Evolutionary conservation across 2,888 invertebrate species (phyloP).

Genomic region (Notodonta ziczac): DNA sequence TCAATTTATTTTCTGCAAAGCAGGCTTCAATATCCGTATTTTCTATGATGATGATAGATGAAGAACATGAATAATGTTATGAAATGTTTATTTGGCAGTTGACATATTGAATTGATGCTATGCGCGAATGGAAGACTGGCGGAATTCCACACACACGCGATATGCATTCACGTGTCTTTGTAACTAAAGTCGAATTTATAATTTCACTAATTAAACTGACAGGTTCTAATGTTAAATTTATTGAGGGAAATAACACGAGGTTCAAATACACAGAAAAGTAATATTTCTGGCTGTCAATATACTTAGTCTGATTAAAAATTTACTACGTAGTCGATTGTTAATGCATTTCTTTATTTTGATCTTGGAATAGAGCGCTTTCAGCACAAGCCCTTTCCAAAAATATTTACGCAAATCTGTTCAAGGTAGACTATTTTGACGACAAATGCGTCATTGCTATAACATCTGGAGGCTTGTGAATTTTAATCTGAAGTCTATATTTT

Average conservation of each 20-base stretch:
- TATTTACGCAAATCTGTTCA: slow-evolving; percentile 21
- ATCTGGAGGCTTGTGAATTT: slow-evolving; percentile 32
- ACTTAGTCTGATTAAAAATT: background rate
- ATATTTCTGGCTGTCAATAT: no score
- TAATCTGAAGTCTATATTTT: slow-evolving; percentile 26
- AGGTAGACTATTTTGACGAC: slow-evolving; percentile 27
- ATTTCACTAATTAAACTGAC: no score
- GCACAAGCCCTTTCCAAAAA: slow-evolving; percentile 19
- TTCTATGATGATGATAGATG: background rate
- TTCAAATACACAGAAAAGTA: no score
- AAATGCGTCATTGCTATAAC: slow-evolving; percentile 38
- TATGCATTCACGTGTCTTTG: no score
- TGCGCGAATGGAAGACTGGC: background rate
- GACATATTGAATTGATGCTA: background rate
- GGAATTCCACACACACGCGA: background rate
- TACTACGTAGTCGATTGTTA: background rate
- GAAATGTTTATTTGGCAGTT: background rate
- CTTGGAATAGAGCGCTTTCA: slow-evolving; percentile 9
- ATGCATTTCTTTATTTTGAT: slow-evolving; percentile 16
- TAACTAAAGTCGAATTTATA: no score
- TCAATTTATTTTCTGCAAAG: no score
- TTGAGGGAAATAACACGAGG: no score
- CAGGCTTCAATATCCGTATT: background rate
- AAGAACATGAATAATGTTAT: background rate
- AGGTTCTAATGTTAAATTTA: no score